phyloP scores from a whole-genome alignment of 2,113 vertebrate species.

The Tinamus guttatus region DNA sequence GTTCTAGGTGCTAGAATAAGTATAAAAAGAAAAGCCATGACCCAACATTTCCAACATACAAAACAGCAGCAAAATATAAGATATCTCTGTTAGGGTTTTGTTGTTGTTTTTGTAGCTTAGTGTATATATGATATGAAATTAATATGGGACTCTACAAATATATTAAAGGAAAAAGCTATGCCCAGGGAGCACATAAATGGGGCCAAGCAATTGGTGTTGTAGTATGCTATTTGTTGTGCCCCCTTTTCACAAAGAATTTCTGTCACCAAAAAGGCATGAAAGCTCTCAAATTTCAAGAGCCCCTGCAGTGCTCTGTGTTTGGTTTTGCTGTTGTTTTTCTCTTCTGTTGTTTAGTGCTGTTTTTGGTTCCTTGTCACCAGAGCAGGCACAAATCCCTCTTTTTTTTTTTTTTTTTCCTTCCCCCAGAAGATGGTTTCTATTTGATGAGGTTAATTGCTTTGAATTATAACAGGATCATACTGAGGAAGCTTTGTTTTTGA shows the following conservation, averaged over 20 bases:
- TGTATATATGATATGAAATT: neutral
- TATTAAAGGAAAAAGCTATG: neutral
- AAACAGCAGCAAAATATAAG: neutral
- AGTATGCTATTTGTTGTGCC: neutral
- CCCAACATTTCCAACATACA: neutral
- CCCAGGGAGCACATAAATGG: neutral
- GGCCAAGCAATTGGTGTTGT: neutral
- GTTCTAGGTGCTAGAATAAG: neutral
- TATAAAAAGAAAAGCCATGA: neutral
- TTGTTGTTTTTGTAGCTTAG: neutral
- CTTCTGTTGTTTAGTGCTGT: neutral
- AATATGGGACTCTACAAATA: neutral
- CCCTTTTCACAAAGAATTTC: conserved; percentile 25
- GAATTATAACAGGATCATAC: neutral
- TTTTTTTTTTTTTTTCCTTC: neutral
- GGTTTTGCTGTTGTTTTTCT: neutral
- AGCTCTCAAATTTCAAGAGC: conserved; percentile 9
- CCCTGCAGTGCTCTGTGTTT: neutral
- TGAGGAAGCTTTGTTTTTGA: neutral
- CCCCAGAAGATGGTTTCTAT: neutral
- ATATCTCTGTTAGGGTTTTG: neutral
- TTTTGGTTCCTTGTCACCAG: neutral
- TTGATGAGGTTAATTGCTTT: neutral
- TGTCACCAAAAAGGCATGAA: neutral
- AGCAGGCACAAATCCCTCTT: neutral